These are phyloP conservation scores for Acanthis flammea DNA, from an alignment of 2,797 vertebrate genomes.

Conservation along the genomic window DNA sequence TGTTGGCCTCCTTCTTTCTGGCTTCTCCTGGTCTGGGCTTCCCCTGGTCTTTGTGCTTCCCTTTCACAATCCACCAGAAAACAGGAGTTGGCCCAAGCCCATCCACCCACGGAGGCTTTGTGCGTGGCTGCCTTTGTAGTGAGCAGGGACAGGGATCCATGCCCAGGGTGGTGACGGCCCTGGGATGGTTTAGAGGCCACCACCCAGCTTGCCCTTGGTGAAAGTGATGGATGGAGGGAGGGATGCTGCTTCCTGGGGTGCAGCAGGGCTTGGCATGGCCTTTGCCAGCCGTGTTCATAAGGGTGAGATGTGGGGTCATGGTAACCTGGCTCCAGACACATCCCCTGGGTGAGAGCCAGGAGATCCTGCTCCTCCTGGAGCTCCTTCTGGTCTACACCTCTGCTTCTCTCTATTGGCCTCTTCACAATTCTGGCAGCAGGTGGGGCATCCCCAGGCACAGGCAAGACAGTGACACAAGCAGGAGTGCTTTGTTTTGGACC, in stretches of 20 bases:
- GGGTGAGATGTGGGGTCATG: background rate
- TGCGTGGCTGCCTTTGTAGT: slow-evolving; percentile 9
- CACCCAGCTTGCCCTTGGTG: background rate
- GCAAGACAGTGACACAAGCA: background rate
- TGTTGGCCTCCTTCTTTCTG: background rate
- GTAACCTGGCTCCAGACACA: background rate
- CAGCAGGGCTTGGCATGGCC: background rate
- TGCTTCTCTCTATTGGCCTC: background rate
- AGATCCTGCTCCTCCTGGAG: background rate
- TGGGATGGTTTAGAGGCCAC: background rate
- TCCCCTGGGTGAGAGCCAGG: background rate
- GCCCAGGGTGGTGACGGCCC: background rate
- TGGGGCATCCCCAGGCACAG: background rate
- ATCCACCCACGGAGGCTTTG: background rate
- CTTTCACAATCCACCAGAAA: slow-evolving; percentile 25
- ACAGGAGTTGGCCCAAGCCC: background rate
- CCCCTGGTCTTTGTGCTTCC: background rate
- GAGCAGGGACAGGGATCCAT: background rate
- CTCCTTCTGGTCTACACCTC: background rate
- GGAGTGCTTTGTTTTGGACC: background rate
- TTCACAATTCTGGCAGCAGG: background rate
- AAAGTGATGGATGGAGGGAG: background rate
- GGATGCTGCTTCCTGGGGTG: background rate
- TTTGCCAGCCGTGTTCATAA: background rate
- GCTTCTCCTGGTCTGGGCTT: background rate